A percentile compares a stretch with the other conserved stretches of the same genome.
phyloP scores from a whole-genome alignment of 2,797 vertebrate genomes.

The Darevskia mixta region DNA sequence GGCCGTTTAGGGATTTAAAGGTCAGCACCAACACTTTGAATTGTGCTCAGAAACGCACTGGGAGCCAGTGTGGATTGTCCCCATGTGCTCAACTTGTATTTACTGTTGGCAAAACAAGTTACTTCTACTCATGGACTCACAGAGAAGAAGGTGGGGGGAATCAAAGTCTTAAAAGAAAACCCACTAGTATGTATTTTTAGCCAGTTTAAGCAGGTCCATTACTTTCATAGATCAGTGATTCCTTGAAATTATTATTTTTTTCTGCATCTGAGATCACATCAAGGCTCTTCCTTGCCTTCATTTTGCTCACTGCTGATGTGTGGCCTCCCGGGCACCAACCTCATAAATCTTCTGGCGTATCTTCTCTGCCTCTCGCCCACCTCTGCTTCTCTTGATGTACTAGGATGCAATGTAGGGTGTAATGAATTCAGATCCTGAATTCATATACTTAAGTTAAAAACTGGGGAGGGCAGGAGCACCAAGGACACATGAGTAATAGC shows the following conservation, averaged over 20 bases:
- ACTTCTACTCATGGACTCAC: background rate
- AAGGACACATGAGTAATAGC: slow-evolving; percentile 46
- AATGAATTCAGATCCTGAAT: slow-evolving; percentile 26
- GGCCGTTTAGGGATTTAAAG: too few relatives aligned
- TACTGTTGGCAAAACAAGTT: too few relatives aligned
- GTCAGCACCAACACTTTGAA: too few relatives aligned
- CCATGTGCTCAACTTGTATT: too few relatives aligned
- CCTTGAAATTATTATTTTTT: slow-evolving; percentile 27
- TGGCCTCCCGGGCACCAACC: background rate
- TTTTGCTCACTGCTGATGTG: background rate
- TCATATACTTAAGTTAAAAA: slow-evolving; percentile 50
- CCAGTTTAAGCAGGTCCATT: slow-evolving; percentile 38
- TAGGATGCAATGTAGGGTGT: background rate
- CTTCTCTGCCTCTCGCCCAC: background rate
- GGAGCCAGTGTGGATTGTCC: too few relatives aligned
- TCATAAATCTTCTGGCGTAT: slow-evolving; percentile 19
- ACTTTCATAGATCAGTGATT: slow-evolving; percentile 44
- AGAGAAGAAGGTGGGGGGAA: background rate
- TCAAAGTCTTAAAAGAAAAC: background rate
- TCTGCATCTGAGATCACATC: slow-evolving; percentile 29
- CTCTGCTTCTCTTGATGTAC: slow-evolving; percentile 15
- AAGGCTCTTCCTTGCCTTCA: slow-evolving; percentile 7
- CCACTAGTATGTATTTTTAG: background rate
- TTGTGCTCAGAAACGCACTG: too few relatives aligned
- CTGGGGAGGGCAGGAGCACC: slow-evolving; percentile 26